Percentiles rank a stretch among this genome's conserved stretches.
These are phyloP conservation scores for Porites cylindrica DNA, from an alignment of 92 coral and sea anemone genomes.

Conservation along the genomic window DNA sequence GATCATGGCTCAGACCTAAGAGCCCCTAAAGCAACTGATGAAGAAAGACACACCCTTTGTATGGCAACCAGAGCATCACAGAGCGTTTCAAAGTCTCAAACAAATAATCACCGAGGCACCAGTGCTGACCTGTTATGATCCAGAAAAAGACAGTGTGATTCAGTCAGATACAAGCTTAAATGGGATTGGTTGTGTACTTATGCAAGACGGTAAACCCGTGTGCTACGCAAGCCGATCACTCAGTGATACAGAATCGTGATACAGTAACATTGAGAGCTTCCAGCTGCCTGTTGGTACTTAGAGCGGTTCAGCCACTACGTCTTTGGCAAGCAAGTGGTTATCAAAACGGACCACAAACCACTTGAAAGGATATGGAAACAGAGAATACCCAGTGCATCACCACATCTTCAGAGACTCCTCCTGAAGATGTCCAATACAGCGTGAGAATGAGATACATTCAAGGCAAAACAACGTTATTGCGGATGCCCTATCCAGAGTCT, in stretches of 20 bases:
- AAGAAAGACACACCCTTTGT: slow-evolving; percentile 41
- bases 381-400: slow-evolving; percentile 58
- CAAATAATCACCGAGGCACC: slow-evolving; percentile 35
- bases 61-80: slow-evolving; percentile 59
- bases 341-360: slow-evolving; percentile 61
- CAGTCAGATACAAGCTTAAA: slow-evolving; percentile 42
- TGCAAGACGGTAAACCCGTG: slow-evolving; percentile 66
- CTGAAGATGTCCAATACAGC: slow-evolving; percentile 68
- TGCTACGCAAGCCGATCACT: slow-evolving; percentile 65
- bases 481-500: slow-evolving; percentile 64
- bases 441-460: slow-evolving; percentile 60
- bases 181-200: slow-evolving; percentile 54
- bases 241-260: slow-evolving; percentile 40
- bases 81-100: slow-evolving; percentile 51
- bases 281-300: slow-evolving; percentile 70
- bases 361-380: slow-evolving; percentile 67
- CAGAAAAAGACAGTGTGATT: slow-evolving; percentile 40
- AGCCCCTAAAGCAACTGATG: no score
- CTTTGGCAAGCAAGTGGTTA: slow-evolving; percentile 60
- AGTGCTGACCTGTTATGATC: slow-evolving; percentile 29
- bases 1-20: no score
- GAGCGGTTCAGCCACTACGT: slow-evolving; percentile 69
- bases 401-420: slow-evolving; percentile 66
- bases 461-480: slow-evolving; percentile 58
- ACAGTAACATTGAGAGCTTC: slow-evolving; percentile 68